Percentiles rank a stretch among this genome's conserved stretches.
Conservation (phyloP, 2,888 invertebrate species). For the Morinoia aosen region DNA sequence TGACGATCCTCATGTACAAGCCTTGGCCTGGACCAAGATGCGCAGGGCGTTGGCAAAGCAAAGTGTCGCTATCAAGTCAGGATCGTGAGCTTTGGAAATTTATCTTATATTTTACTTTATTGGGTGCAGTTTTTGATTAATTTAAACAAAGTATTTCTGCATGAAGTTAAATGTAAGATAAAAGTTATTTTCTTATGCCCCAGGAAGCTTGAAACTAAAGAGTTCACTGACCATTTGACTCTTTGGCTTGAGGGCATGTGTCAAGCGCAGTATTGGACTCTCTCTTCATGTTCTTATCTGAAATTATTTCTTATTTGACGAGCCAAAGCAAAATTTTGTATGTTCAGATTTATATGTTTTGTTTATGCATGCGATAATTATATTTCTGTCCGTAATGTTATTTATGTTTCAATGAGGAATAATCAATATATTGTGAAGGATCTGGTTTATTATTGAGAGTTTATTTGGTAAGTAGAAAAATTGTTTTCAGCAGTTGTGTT, state of each 20-base stretch:
- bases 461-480: neutral
- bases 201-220: neutral
- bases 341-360: neutral
- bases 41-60: slow-evolving; percentile 52
- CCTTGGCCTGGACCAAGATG: slow-evolving; percentile 70
- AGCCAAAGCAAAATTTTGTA: neutral
- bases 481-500: neutral
- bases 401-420: neutral
- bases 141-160: neutral
- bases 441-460: neutral
- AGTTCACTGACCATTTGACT: neutral
- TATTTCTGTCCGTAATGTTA: neutral
- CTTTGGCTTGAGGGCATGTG: neutral
- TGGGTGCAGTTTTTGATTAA: neutral
- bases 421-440: neutral
- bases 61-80: neutral
- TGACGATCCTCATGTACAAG: slow-evolving; percentile 69
- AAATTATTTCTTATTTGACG: neutral
- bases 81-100: neutral
- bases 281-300: neutral
- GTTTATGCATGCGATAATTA: neutral
- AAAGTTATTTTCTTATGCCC: neutral
- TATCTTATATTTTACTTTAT: neutral
- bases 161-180: neutral
- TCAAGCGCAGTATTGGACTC: neutral